Evolutionary conservation across 2,888 invertebrate genomes (phyloP).

Genomic region (Eupithecia vulgata): DNA sequence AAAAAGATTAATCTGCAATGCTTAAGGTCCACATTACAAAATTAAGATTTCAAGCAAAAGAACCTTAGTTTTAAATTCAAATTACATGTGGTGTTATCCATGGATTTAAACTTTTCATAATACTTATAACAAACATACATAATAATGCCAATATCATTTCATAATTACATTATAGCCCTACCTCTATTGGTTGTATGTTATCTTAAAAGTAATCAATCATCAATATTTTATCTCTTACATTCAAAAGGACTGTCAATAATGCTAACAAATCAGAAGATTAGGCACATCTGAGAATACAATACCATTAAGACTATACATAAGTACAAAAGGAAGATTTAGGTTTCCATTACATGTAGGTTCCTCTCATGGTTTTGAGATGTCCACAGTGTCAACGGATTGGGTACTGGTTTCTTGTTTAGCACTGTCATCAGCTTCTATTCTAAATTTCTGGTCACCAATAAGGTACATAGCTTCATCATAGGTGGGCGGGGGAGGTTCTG

Average conservation of each 20-base stretch:
- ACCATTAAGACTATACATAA: conserved; percentile 72
- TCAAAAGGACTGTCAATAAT: conserved; percentile 61
- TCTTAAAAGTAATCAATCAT: conserved; percentile 2
- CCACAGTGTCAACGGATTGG: conserved; percentile 59
- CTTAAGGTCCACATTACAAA: background rate
- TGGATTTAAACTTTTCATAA: background rate
- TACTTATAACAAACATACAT: background rate
- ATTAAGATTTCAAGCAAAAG: background rate
- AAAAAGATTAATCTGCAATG: background rate
- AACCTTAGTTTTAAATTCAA: background rate
- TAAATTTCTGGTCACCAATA: conserved; percentile 76
- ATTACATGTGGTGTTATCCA: background rate
- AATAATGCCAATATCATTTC: background rate
- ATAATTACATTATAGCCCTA: background rate
- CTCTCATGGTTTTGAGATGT: conserved; percentile 72
- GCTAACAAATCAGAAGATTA: conserved; percentile 73
- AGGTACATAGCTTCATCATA: conserved; percentile 86
- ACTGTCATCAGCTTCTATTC: conserved; percentile 62
- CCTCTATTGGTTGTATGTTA: conserved; percentile 1
- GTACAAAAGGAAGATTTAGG: conserved; percentile 79
- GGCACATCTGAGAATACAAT: conserved; percentile 79
- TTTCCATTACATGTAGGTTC: conserved; percentile 66
- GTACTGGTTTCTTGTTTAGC: conserved; percentile 73
- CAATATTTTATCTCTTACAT: conserved; percentile 31
- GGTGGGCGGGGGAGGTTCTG: conserved; percentile 85